Evolutionary conservation across 2,113 vertebrate genomes (phyloP), one percentile per base, ranked within the genome.

Genomic region (Dipodomys stephensi): DNA sequence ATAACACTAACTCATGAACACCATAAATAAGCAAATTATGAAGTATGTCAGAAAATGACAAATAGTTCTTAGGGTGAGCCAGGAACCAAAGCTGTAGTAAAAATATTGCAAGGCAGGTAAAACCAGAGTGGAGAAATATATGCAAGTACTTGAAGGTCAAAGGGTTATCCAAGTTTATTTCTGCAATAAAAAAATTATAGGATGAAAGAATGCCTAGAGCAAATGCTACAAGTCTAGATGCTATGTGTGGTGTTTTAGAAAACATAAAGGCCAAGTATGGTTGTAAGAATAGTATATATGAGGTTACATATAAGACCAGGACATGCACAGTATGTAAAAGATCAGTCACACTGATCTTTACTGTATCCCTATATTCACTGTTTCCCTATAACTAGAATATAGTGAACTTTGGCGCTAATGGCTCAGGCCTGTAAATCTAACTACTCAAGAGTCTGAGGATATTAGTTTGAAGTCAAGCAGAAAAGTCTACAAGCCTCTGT

Each of bases 311-410:
- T 1, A 62, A 18, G 15, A 65, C 32, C 49, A 84, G 46, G 32
- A 85, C 7, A 12, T 10, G 8, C n/a, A 57, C 15, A 57, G 4
- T 57, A 57, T 16, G 53, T 82, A 73, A n/a, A 15, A 57, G 13
- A 62, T 6, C 57, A 65, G 28, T 68, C n/a, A 27, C 30, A 60
- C 39, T 39, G 39, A 67, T 78, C 76, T 57, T 82, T 57, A 32
- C 49, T 89, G 79, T 49, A 88, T 68, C 67, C 18, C 23, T 88
- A 67, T 74, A 80, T 57, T 82, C 46, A 32, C 49, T 89, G 79
- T 49, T 87, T 69, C 67, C 18, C 23, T 88, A 7, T 71, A 60
- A 73, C 2, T 35, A 30, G 90, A 84, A 82, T 39, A 78, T 57
- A 57, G 53, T 65, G 60, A 57, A 57, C 11, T 13, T 57, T 57